Evolutionary conservation across 2,888 invertebrate genomes (phyloP), one percentile per base, ranked within the genome.

Genomic region (Oligia fasciuncula): DNA sequence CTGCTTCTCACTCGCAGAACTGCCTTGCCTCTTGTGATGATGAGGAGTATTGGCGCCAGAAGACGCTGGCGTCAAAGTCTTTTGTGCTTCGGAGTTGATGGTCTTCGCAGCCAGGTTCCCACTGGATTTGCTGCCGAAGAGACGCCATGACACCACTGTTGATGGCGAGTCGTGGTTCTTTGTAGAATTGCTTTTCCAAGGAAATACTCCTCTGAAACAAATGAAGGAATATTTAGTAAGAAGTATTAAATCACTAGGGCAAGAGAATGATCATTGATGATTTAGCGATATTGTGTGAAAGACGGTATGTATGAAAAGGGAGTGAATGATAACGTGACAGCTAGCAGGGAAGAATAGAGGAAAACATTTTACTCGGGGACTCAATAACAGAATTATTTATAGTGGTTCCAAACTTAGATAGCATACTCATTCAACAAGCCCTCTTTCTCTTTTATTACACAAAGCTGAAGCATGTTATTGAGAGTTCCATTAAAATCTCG

Each of bases 191-290:
- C 95, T 97, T 87, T 97, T 97, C 97, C 97, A 97, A 0, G 97
- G 96, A 81, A 97, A 97, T 3, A 97, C 97, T 80, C 97, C 96
- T 94, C 97, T 97, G 96, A 79, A 97, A 96, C 93, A 94, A 95
- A 67, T 51, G 75, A 84, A 87, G 84, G 17, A 14, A 65, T 17
- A 60, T 83, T 29, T n/a, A 84, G 11, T 49, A 51, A 4, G 17
- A 3, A 29, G 17, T 63, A 19, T 40, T 40, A 40, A 19, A 65
- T 11, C 19, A 65, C 5, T 11, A 40, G 62, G 29, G 17, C 17
- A 63, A 63, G 35, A 63, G 8, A 63, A 35, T 63, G 1, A 35
- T 35, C 8, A 63, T 0, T 14, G 29, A 4, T 14, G 29, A 29
- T 62, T 68, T n/a, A 29, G 29, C 4, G 11, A 19, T 46, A 66